Conservation (phyloP, 2,797 vertebrate genomes). For the Danio tinwini region DNA sequence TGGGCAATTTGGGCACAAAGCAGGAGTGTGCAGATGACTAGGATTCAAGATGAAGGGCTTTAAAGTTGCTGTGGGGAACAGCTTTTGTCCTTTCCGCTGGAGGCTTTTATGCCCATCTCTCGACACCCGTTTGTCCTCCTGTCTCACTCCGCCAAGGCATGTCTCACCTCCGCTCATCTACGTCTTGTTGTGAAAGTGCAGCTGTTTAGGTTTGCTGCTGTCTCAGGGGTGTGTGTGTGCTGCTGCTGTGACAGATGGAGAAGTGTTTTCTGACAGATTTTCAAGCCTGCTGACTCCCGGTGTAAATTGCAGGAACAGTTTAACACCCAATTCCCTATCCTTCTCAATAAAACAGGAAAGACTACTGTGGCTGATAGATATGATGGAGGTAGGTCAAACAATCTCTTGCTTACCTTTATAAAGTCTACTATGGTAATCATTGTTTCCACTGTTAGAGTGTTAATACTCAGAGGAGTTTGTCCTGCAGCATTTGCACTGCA, state of each 20-base stretch:
- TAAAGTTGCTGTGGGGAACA: slow-evolving; percentile 7
- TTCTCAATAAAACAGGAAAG: slow-evolving; percentile 80
- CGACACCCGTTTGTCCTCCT: slow-evolving; percentile 12
- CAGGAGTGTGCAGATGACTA: not conserved
- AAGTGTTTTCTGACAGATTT: slow-evolving; percentile 39
- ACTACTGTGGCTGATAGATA: slow-evolving; percentile 97
- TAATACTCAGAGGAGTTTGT: slow-evolving; percentile 1
- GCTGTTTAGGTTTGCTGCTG: slow-evolving; percentile 2
- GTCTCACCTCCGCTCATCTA: slow-evolving; percentile 10
- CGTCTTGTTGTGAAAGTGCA: slow-evolving; percentile 3
- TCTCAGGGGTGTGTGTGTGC: slow-evolving; percentile 29
- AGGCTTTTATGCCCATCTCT: slow-evolving; percentile 9
- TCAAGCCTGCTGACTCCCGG: slow-evolving; percentile 31
- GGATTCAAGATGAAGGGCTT: slow-evolving; percentile 22
- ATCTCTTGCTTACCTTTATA: slow-evolving; percentile 45
- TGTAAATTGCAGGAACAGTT: slow-evolving; percentile 43
- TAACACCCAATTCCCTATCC: slow-evolving; percentile 57
- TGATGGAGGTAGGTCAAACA: slow-evolving; percentile 93
- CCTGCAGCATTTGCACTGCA: not conserved
- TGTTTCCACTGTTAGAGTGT: not conserved
- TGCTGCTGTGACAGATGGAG: slow-evolving; percentile 42
- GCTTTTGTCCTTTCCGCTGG: slow-evolving; percentile 14
- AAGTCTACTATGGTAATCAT: slow-evolving; percentile 18
- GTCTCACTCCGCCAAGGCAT: slow-evolving; percentile 7
- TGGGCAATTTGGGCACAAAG: slow-evolving; percentile 32